Conservation (phyloP, 1,140 invertebrate species). For the Lerema accius region DNA sequence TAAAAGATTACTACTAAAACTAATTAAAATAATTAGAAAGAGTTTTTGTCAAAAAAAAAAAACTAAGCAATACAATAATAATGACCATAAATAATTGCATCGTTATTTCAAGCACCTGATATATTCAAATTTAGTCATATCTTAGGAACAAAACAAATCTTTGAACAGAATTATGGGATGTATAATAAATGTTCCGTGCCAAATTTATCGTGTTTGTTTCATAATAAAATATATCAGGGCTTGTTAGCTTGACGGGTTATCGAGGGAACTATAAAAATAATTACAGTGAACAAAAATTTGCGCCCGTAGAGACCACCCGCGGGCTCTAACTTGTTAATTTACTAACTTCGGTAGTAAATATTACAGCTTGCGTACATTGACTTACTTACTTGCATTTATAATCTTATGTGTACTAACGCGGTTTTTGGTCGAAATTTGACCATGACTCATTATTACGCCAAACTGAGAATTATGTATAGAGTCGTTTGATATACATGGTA, state of each 20-base stretch:
- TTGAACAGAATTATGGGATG: too few species aligned
- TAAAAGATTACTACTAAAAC: too few species aligned
- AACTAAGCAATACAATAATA: too few species aligned
- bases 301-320: conserved; percentile 49
- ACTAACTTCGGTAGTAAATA: conserved; percentile 39
- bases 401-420: too few species aligned
- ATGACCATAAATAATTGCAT: too few species aligned
- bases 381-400: not conserved
- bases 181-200: conserved; percentile 14
- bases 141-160: conserved; percentile 8
- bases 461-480: too few species aligned
- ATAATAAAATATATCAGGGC: conserved; percentile 55
- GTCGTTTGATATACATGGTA: too few species aligned
- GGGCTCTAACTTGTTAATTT: conserved; percentile 34
- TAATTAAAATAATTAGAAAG: too few species aligned
- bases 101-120: too few species aligned
- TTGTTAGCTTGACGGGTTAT: conserved; percentile 54
- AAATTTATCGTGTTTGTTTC: conserved; percentile 59
- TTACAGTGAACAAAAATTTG: conserved; percentile 51
- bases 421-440: too few species aligned
- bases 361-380: not conserved
- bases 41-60: too few species aligned
- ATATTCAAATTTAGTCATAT: conserved; percentile 11
- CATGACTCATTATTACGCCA: too few species aligned
- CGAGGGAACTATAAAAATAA: conserved; percentile 55